Conservation (phyloP, 2,888 invertebrate genomes). For the Prostheceraeus crozeri region DNA sequence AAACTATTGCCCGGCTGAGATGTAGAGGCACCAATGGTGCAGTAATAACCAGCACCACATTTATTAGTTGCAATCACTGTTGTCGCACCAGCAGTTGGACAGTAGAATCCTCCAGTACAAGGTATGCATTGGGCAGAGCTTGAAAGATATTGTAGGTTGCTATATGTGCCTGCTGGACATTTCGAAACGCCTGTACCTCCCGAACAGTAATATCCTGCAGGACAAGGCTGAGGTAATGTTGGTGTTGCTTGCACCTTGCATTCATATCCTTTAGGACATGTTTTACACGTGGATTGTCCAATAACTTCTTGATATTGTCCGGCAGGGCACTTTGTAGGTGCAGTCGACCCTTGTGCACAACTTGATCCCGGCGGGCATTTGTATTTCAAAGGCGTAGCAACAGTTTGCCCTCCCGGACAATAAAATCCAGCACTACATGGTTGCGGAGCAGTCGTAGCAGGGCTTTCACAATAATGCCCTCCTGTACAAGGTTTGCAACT, state of each 20-base stretch:
- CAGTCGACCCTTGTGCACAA: conserved; percentile 49
- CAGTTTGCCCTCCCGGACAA: too few relatives aligned
- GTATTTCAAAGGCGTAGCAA: conserved; percentile 44
- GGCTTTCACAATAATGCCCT: conserved; percentile 48
- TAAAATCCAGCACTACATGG: too few relatives aligned
- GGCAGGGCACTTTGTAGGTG: conserved; percentile 52
- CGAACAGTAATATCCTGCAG: too few relatives aligned
- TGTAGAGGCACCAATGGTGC: conserved; percentile 38
- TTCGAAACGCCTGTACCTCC: too few relatives aligned
- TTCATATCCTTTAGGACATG: too few relatives aligned
- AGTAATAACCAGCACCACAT: conserved; percentile 51
- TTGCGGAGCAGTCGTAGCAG: conserved; percentile 46
- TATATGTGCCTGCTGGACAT: conserved; percentile 45
- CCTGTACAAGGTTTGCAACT: conserved; percentile 52
- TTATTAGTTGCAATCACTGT: too few relatives aligned
- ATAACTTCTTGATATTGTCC: conserved; percentile 53
- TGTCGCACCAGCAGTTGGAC: conserved; percentile 48
- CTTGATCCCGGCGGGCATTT: conserved; percentile 50
- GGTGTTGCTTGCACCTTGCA: too few relatives aligned
- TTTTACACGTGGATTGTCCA: conserved; percentile 46
- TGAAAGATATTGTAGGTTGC: too few relatives aligned
- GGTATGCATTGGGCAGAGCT: conserved; percentile 45
- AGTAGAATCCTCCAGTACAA: conserved; percentile 48
- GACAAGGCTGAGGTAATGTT: too few relatives aligned
- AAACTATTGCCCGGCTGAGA: too few relatives aligned